Evolutionary conservation across 1,140 invertebrate genomes (phyloP).

Genomic region (Andrena cerasifolii): DNA sequence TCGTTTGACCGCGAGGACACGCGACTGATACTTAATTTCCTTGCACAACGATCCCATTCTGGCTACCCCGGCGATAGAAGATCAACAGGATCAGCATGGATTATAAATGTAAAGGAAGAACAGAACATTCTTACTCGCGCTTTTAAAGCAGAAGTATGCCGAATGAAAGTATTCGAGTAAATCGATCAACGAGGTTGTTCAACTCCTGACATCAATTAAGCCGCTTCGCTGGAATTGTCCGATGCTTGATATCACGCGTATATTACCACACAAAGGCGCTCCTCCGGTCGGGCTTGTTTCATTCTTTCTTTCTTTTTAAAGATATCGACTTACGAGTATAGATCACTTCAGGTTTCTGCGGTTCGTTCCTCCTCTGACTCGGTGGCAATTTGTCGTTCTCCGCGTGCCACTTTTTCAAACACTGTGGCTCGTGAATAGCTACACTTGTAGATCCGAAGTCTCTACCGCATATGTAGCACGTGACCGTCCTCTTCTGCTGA

Average conservation of each 20-base stretch:
- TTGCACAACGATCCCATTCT: too few relatives aligned
- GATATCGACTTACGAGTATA: slow-evolving; percentile 78
- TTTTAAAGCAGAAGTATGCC: background rate
- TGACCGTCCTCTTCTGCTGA: slow-evolving; percentile 66
- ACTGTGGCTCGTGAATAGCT: slow-evolving; percentile 90
- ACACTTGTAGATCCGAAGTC: slow-evolving; percentile 89
- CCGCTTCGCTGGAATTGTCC: background rate
- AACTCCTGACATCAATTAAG: slow-evolving; percentile 18
- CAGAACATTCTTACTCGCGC: background rate
- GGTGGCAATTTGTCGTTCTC: slow-evolving; percentile 87
- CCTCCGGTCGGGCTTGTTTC: too few relatives aligned
- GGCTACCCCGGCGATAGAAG: too few relatives aligned
- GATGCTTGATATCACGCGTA: too few relatives aligned
- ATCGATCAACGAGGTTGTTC: slow-evolving; percentile 34
- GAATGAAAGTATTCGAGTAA: background rate
- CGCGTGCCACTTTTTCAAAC: slow-evolving; percentile 88
- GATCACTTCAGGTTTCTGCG: slow-evolving; percentile 85
- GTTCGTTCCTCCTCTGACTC: slow-evolving; percentile 83
- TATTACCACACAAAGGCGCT: background rate
- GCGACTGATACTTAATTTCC: slow-evolving; percentile 3
- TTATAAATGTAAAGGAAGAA: background rate
- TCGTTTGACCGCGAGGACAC: background rate
- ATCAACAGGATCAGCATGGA: too few relatives aligned
- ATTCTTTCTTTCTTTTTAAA: background rate
- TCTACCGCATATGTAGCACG: slow-evolving; percentile 90